phyloP scores from a whole-genome alignment of 1,140 invertebrate species.

The Grapholita molesta region DNA sequence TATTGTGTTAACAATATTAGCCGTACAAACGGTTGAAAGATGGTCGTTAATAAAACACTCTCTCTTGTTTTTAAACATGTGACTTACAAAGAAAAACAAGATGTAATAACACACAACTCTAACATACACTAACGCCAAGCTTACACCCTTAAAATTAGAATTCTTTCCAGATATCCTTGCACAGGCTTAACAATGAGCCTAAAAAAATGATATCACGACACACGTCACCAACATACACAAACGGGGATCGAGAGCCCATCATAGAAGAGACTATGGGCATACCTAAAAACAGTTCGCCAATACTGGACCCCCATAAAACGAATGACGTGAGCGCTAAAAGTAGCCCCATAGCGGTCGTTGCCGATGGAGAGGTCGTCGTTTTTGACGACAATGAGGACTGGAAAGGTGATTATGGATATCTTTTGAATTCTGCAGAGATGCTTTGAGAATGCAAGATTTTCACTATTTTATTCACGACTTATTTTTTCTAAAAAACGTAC shows the following conservation, averaged over 20 bases:
- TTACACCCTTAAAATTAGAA: not conserved
- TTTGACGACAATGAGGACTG: slow-evolving; percentile 90
- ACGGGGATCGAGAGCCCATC: slow-evolving; percentile 56
- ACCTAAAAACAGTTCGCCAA: slow-evolving; percentile 74
- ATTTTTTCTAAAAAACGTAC: not conserved
- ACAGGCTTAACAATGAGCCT: slow-evolving; percentile 67
- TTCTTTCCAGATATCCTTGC: slow-evolving; percentile 59
- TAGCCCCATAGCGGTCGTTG: slow-evolving; percentile 79
- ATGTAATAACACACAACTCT: not conserved
- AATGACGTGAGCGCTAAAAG: slow-evolving; percentile 66
- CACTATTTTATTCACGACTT: not conserved
- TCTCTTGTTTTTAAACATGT: not conserved
- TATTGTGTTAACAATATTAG: not conserved
- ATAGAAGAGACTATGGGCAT: slow-evolving; percentile 62
- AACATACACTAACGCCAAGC: not conserved
- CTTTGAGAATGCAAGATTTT: not conserved
- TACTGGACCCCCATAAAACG: slow-evolving; percentile 71
- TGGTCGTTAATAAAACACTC: not conserved
- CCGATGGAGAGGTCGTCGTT: slow-evolving; percentile 86
- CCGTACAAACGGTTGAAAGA: not conserved
- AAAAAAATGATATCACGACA: slow-evolving; percentile 77
- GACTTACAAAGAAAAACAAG: not conserved
- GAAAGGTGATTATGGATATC: slow-evolving; percentile 70
- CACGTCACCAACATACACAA: slow-evolving; percentile 76
- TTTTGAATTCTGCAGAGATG: not conserved